Percentiles rank a stretch among this genome's conserved stretches.
Conservation (phyloP, 2,113 vertebrate species). For the Terrapene triunguis region DNA sequence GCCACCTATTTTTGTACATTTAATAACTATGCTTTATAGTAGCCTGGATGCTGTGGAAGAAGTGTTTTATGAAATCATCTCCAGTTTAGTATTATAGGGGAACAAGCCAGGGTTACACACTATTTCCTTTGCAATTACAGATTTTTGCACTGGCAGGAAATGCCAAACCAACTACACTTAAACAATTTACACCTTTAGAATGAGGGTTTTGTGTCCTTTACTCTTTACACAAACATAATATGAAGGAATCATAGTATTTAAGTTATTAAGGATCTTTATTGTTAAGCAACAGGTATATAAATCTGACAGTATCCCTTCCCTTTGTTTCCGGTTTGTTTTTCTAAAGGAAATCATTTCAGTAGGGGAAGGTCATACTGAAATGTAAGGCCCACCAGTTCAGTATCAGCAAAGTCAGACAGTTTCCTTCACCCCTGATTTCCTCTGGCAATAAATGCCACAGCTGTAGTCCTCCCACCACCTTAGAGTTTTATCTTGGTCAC, state of each 20-base stretch:
- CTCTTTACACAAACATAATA: conserved; percentile 27
- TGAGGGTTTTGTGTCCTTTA: neutral
- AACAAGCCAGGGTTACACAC: conserved; percentile 63
- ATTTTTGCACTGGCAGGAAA: conserved; percentile 47
- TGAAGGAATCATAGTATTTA: conserved; percentile 4
- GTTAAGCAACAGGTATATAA: neutral
- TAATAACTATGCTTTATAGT: conserved; percentile 6
- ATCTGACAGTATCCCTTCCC: neutral
- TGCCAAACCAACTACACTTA: conserved; percentile 15
- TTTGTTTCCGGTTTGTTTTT: neutral
- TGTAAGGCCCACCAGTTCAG: neutral
- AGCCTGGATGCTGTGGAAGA: conserved; percentile 29
- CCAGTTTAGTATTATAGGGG: conserved; percentile 14
- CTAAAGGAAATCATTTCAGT: neutral
- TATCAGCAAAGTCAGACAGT: neutral
- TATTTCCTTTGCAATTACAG: conserved; percentile 56
- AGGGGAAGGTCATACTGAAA: neutral
- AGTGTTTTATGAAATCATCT: conserved; percentile 46
- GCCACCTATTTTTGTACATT: conserved; percentile 50
- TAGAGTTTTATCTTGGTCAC: neutral
- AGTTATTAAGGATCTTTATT: neutral
- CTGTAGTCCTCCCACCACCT: neutral
- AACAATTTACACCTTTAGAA: conserved; percentile 28
- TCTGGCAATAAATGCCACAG: rapidly evolving
- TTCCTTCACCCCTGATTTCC: neutral